Conservation (phyloP, 1,140 invertebrate species). For the Dendrolimus kikuchii region DNA sequence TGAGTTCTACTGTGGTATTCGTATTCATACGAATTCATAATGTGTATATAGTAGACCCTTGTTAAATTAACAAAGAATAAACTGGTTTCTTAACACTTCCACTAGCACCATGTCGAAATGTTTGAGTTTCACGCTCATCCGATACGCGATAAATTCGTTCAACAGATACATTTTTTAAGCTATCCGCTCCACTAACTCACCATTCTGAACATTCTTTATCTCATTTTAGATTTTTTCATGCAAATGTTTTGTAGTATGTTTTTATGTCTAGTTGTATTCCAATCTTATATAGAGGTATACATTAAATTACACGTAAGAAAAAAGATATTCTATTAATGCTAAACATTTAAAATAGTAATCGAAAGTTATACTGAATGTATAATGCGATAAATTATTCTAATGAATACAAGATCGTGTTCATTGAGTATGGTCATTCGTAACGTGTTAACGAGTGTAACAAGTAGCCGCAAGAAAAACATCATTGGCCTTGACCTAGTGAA, state of each 20-base stretch:
- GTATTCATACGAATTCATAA: no score
- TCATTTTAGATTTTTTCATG: not conserved
- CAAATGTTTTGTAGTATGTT: not conserved
- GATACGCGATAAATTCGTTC: slow-evolving; percentile 24
- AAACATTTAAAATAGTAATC: no score
- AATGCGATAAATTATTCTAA: slow-evolving; percentile 2
- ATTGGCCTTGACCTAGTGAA: slow-evolving; percentile 25
- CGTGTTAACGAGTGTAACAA: no score
- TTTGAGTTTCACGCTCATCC: slow-evolving; percentile 23
- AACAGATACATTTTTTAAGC: slow-evolving; percentile 8
- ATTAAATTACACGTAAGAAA: no score
- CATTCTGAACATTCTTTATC: not conserved
- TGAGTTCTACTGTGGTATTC: no score
- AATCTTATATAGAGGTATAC: no score
- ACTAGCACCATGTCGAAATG: slow-evolving; percentile 16
- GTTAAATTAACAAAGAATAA: slow-evolving; percentile 20
- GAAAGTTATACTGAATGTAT: not conserved
- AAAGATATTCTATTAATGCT: no score
- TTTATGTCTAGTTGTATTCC: no score
- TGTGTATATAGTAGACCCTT: slow-evolving; percentile 12
- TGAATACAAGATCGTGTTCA: not conserved
- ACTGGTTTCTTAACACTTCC: slow-evolving; percentile 23
- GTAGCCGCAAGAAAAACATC: not conserved
- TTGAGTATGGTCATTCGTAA: not conserved
- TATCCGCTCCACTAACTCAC: slow-evolving; percentile 4